These are phyloP conservation scores for Centropyge bicolor DNA, from an alignment of 2,797 vertebrate species.

Conservation along the genomic window DNA sequence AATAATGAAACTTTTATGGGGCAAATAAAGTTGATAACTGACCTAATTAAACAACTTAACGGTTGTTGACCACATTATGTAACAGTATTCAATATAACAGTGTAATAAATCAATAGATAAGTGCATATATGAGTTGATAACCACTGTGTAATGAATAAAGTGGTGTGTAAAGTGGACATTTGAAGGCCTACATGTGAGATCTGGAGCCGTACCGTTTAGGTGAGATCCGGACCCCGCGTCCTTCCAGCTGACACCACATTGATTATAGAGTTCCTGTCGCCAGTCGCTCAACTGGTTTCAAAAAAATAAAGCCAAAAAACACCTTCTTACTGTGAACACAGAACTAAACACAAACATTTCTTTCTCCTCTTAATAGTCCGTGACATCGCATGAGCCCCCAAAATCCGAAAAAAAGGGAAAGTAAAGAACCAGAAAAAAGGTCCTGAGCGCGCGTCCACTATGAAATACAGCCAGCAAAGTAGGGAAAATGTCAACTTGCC, in stretches of 20 bases:
- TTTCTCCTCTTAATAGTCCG: slow-evolving; percentile 60
- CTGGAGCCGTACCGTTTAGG: slow-evolving; percentile 84
- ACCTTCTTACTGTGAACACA: slow-evolving; percentile 11
- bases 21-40: background rate
- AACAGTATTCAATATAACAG: background rate
- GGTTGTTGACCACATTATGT: background rate
- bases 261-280: slow-evolving; percentile 79
- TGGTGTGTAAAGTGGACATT: background rate
- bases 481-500: slow-evolving; percentile 18
- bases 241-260: slow-evolving; percentile 87
- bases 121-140: background rate
- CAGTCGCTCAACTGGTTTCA: slow-evolving; percentile 70
- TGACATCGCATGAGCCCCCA: slow-evolving; percentile 66
- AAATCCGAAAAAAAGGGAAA: slow-evolving; percentile 8
- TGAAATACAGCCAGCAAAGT: slow-evolving; percentile 13
- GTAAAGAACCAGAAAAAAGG: slow-evolving; percentile 39
- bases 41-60: background rate
- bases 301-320: slow-evolving; percentile 49
- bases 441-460: slow-evolving; percentile 47
- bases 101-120: accelerated
- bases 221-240: slow-evolving; percentile 88
- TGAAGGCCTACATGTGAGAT: slow-evolving; percentile 10
- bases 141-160: background rate
- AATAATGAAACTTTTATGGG: background rate
- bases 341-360: slow-evolving; percentile 45